These are phyloP conservation scores for Phalacrocorax carbo DNA, from an alignment of 2,113 vertebrate species.

Conservation along the genomic window DNA sequence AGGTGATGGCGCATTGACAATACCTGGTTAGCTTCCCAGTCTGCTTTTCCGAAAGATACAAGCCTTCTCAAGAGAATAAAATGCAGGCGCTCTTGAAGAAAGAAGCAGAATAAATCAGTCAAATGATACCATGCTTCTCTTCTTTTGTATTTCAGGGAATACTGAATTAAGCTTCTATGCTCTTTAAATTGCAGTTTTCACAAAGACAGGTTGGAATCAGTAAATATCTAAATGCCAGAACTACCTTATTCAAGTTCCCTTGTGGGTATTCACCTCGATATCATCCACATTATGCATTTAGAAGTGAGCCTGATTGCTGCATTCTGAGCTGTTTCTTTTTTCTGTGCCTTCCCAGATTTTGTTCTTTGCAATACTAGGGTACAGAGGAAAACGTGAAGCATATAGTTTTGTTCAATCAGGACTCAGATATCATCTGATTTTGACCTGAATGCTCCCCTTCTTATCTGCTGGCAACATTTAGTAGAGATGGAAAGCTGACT, in stretches of 20 bases:
- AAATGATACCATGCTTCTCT: background rate
- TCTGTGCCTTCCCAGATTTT: background rate
- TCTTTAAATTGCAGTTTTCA: constrained; percentile 45
- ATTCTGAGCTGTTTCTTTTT: constrained; percentile 13
- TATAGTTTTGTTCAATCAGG: background rate
- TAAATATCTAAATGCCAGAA: constrained; percentile 54
- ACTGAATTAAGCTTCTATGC: constrained; percentile 32
- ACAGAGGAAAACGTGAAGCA: background rate
- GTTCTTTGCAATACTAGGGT: background rate
- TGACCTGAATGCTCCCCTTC: background rate
- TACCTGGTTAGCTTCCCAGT: background rate
- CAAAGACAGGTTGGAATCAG: constrained; percentile 33
- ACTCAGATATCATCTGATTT: background rate
- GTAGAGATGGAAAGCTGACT: background rate
- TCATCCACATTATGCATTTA: constrained; percentile 22
- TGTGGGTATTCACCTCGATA: constrained; percentile 31
- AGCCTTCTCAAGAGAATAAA: constrained; percentile 10
- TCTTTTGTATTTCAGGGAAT: constrained; percentile 32
- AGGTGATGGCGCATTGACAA: background rate
- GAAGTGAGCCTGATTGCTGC: constrained; percentile 34
- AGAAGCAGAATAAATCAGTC: constrained; percentile 36
- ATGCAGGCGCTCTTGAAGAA: background rate
- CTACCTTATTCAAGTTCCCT: constrained; percentile 20
- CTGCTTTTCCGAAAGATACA: background rate
- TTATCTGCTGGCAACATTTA: background rate